Conservation (phyloP, 2,797 vertebrate genomes). For the Enteromius thamalakanensis region DNA sequence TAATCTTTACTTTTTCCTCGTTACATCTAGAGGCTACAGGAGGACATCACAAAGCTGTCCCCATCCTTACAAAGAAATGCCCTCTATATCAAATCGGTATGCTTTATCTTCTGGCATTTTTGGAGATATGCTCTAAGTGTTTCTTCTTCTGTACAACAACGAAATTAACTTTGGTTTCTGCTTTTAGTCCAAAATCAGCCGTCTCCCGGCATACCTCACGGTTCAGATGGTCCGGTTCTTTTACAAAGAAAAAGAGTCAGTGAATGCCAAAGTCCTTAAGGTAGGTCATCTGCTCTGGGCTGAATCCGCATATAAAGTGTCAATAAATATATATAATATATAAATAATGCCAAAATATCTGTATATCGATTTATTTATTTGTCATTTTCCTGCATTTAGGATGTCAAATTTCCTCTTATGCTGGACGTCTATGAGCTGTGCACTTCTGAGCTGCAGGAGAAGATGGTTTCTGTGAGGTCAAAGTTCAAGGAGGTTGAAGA, state of each 20-base stretch:
- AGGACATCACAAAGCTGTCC: constrained; percentile 98
- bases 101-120: constrained; percentile 50
- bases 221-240: constrained; percentile 99
- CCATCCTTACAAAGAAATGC: constrained; percentile 94
- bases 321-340: too few species aligned
- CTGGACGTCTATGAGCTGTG: constrained; percentile 97
- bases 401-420: constrained; percentile 99
- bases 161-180: constrained; percentile 11
- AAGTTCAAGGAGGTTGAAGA: constrained; percentile 98
- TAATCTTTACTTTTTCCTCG: constrained; percentile 26
- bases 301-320: background rate
- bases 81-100: constrained; percentile 96
- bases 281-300: constrained; percentile 64
- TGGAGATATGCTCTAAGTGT: background rate
- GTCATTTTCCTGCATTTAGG: constrained; percentile 71
- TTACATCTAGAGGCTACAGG: constrained; percentile 88
- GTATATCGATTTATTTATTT: background rate
- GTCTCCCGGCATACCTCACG: constrained; percentile 94
- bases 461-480: constrained; percentile 89
- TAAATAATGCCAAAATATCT: too few species aligned
- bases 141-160: background rate
- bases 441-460: constrained; percentile 92
- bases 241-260: constrained; percentile 99
- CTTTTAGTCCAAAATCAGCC: constrained; percentile 90
- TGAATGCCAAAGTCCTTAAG: constrained; percentile 99